A percentile compares a stretch with the other conserved stretches of the same genome.
Evolutionary conservation across 1,140 invertebrate genomes (phyloP).

Genomic region (Leptopilina boulardi): DNA sequence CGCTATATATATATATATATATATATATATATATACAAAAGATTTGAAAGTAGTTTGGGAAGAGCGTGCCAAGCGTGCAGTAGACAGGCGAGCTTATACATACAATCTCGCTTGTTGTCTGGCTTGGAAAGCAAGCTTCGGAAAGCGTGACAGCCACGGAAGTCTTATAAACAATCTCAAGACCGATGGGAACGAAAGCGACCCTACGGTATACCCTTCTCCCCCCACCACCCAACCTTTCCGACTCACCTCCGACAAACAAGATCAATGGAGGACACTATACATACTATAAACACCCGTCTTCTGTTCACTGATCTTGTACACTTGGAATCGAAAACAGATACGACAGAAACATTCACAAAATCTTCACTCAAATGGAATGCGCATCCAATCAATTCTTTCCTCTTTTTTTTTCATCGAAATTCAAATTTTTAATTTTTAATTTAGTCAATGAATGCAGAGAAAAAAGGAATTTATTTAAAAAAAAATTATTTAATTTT

Average conservation of each 20-base stretch:
- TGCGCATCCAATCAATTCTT: slow-evolving; percentile 3
- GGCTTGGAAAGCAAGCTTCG: slow-evolving; percentile 56
- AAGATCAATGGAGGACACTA: slow-evolving; percentile 61
- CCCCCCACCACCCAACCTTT: too few species aligned
- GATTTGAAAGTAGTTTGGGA: slow-evolving; percentile 66
- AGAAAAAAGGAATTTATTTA: too few species aligned
- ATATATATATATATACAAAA: slow-evolving; percentile 30
- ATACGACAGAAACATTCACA: slow-evolving; percentile 10
- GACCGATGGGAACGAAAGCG: slow-evolving; percentile 54
- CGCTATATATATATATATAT: slow-evolving; percentile 39
- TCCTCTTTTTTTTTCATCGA: neutral
- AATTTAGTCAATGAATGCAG: too few species aligned
- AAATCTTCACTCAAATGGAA: slow-evolving; percentile 10
- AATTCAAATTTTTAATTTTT: too few species aligned
- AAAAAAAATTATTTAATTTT: too few species aligned
- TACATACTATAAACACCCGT: slow-evolving; percentile 56
- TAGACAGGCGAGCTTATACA: slow-evolving; percentile 67
- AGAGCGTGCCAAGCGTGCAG: slow-evolving; percentile 60
- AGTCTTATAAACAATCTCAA: slow-evolving; percentile 68
- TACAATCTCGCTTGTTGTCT: slow-evolving; percentile 67
- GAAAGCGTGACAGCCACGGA: slow-evolving; percentile 61
- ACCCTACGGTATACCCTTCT: slow-evolving; percentile 30
- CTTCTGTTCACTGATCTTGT: slow-evolving; percentile 5
- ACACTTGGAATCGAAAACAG: slow-evolving; percentile 37
- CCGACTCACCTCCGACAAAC: slow-evolving; percentile 46